A percentile compares a stretch with the other conserved stretches of the same genome.
Conservation (phyloP, 2,797 vertebrate species). For the Pseudopleuronectes americanus region DNA sequence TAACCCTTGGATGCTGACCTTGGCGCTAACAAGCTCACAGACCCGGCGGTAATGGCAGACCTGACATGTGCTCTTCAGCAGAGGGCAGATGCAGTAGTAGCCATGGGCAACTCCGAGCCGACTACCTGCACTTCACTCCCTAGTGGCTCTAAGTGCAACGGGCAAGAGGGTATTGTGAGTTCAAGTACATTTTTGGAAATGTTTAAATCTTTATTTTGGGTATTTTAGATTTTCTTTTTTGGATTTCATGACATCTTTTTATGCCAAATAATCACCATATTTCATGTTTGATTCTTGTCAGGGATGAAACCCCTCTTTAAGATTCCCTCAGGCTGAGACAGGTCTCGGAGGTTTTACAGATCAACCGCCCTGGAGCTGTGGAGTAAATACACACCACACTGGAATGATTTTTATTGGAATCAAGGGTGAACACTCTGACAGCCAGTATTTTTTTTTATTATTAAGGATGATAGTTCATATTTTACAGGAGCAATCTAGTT, state of each 20-base stretch:
- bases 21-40: constrained; percentile 53
- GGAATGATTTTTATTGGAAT: constrained; percentile 22
- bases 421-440: constrained; percentile 23
- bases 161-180: too few species aligned
- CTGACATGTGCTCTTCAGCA: constrained; percentile 33
- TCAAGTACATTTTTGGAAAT: too few species aligned
- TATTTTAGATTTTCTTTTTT: too few species aligned
- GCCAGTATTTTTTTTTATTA: neutral
- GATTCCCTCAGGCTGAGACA: constrained; percentile 32
- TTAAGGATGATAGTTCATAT: constrained; percentile 17
- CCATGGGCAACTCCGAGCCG: neutral
- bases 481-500: neutral
- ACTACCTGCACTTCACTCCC: constrained; percentile 37
- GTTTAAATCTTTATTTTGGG: too few species aligned
- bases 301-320: constrained; percentile 29
- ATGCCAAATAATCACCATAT: too few species aligned
- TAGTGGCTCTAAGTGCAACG: constrained; percentile 30
- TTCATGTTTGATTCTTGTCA: too few species aligned
- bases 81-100: constrained; percentile 31
- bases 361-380: constrained; percentile 27
- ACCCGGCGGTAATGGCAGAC: constrained; percentile 26
- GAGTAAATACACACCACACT: constrained; percentile 42
- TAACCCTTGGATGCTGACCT: constrained; percentile 53
- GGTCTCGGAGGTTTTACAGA: constrained; percentile 43
- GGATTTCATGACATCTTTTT: too few species aligned